These are phyloP conservation scores for Zaprionus inermis DNA, from an alignment of 1,140 invertebrate genomes.

Conservation along the genomic window DNA sequence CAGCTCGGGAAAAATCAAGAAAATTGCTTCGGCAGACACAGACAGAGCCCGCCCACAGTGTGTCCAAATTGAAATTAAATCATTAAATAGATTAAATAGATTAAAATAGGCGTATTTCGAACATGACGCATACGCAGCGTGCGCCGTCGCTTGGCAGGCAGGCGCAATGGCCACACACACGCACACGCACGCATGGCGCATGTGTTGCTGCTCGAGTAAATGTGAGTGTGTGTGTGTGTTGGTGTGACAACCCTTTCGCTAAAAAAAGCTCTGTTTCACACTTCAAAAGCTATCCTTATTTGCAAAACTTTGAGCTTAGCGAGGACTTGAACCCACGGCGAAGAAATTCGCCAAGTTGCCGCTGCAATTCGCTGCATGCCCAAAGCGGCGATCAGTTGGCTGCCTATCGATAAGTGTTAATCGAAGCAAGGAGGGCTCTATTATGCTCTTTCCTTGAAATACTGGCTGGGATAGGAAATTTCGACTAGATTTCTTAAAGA, in stretches of 20 bases:
- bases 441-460: too few relatives aligned
- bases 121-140: slow-evolving; percentile 67
- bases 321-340: slow-evolving; percentile 49
- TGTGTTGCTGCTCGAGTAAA: background rate
- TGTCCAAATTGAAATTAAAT: slow-evolving; percentile 52
- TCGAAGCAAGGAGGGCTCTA: background rate
- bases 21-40: slow-evolving; percentile 28
- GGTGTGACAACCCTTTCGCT: slow-evolving; percentile 61
- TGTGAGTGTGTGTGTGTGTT: background rate
- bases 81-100: slow-evolving; percentile 24
- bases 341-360: slow-evolving; percentile 28
- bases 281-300: slow-evolving; percentile 60
- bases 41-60: background rate
- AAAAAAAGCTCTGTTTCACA: slow-evolving; percentile 58
- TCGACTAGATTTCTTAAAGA: too few relatives aligned
- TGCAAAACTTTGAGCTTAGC: slow-evolving; percentile 67
- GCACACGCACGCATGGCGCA: slow-evolving; percentile 8
- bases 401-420: background rate
- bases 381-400: background rate
- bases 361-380: slow-evolving; percentile 11
- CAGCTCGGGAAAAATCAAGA: slow-evolving; percentile 46
- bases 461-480: too few relatives aligned
- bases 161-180: slow-evolving; percentile 44
- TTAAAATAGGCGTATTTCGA: slow-evolving; percentile 30
- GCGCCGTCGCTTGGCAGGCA: slow-evolving; percentile 12